A percentile compares a stretch with the other conserved stretches of the same genome.
phyloP scores from a whole-genome alignment of 2,113 vertebrate species.

The Daboia siamensis region DNA sequence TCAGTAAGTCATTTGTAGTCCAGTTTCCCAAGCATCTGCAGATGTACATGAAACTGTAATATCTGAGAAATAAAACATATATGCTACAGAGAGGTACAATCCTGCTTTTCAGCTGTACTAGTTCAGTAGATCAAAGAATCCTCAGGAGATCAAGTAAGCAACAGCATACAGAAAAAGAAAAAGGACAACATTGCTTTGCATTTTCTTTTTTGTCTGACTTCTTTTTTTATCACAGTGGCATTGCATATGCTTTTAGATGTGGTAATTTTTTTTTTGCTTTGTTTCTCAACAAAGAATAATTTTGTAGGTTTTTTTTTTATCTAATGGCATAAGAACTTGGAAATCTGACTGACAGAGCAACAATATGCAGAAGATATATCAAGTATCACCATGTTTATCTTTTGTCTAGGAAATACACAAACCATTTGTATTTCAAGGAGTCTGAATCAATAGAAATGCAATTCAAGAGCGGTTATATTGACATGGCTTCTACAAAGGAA shows the following conservation, averaged over 20 bases:
- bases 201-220: neutral
- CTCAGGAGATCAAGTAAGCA: neutral
- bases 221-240: slow-evolving; percentile 10
- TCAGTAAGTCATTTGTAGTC: neutral
- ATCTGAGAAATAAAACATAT: neutral
- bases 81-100: neutral
- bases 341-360: neutral
- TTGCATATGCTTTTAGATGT: slow-evolving; percentile 28
- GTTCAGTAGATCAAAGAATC: slow-evolving; percentile 33
- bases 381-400: neutral
- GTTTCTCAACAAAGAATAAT: slow-evolving; percentile 34
- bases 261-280: slow-evolving; percentile 27
- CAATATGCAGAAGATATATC: neutral
- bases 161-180: slow-evolving; percentile 14
- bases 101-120: slow-evolving; percentile 13
- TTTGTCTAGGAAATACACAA: neutral
- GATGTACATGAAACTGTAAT: neutral
- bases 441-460: neutral
- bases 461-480: neutral
- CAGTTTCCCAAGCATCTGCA: neutral
- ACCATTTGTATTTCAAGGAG: neutral
- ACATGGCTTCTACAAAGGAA: neutral
- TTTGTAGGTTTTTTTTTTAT: neutral
- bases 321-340: neutral
- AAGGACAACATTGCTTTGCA: slow-evolving; percentile 47